Percentiles rank a stretch among this genome's conserved stretches.
Conservation (phyloP, 2,888 invertebrate species). For the Polydesmus complanatus region DNA sequence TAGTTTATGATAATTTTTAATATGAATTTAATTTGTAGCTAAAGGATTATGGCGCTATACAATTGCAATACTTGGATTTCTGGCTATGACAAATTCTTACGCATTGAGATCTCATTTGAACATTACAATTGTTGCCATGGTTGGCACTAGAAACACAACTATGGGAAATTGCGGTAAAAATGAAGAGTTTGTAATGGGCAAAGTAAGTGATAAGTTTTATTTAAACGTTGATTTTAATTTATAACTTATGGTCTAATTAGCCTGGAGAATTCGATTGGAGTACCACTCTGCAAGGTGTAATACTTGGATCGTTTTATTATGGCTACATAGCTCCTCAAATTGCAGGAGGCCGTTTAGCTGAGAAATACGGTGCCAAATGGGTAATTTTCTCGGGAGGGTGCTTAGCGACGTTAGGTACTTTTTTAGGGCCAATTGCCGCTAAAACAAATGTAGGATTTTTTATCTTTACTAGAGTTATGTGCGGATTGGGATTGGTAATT, state of each 20-base stretch:
- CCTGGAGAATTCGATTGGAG: constrained; percentile 22
- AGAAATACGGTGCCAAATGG: constrained; percentile 70
- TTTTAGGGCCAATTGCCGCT: constrained; percentile 72
- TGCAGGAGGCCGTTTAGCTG: constrained; percentile 78
- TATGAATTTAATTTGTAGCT: too few relatives aligned
- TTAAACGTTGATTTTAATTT: background rate
- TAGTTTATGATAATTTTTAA: too few relatives aligned
- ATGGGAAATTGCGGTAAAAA: too few relatives aligned
- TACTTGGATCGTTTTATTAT: constrained; percentile 80
- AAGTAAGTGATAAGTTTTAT: background rate
- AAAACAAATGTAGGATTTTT: constrained; percentile 54
- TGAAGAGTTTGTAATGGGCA: background rate
- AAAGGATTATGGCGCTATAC: constrained; percentile 58
- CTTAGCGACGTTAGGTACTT: constrained; percentile 47
- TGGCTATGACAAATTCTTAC: constrained; percentile 64
- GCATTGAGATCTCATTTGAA: constrained; percentile 71
- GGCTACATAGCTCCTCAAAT: constrained; percentile 82
- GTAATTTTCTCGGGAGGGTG: constrained; percentile 55
- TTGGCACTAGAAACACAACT: constrained; percentile 27
- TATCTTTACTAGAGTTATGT: constrained; percentile 64
- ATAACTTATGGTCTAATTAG: background rate
- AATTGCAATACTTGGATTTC: constrained; percentile 54
- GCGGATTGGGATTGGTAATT: constrained; percentile 44
- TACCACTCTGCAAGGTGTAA: constrained; percentile 40
- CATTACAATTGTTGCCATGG: constrained; percentile 70